phyloP scores from a whole-genome alignment of 2,113 vertebrate species.

The Isichthys henryi region DNA sequence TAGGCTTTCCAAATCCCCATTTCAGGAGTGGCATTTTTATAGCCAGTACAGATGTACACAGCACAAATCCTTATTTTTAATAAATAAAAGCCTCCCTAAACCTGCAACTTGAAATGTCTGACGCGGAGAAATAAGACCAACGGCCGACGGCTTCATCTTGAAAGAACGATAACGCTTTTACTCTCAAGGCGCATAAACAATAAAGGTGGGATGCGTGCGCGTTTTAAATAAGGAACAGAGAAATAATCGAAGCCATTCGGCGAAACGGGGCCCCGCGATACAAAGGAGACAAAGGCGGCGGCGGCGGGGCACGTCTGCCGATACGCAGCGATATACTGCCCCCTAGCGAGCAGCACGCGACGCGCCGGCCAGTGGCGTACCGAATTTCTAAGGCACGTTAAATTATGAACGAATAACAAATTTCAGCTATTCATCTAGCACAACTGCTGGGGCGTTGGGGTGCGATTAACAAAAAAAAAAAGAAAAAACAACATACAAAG shows the following conservation, averaged over 20 bases:
- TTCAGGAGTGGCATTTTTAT: conserved; percentile 22
- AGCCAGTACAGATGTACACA: not conserved
- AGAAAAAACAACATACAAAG: not conserved
- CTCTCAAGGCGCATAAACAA: conserved; percentile 23
- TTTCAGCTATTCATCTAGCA: not conserved
- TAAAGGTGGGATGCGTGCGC: not conserved
- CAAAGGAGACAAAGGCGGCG: conserved; percentile 26
- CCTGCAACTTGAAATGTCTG: conserved; percentile 19
- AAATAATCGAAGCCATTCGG: conserved; percentile 32
- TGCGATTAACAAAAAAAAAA: not conserved
- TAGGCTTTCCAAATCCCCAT: conserved; percentile 18
- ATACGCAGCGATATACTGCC: conserved; percentile 38
- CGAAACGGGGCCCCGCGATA: conserved; percentile 19
- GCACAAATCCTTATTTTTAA: conserved; percentile 23
- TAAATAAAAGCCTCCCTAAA: conserved; percentile 18
- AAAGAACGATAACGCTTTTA: conserved; percentile 11
- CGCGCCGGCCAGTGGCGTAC: not conserved
- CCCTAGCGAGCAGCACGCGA: conserved; percentile 28
- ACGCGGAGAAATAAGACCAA: conserved; percentile 19
- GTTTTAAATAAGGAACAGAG: conserved; percentile 33
- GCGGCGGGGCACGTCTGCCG: not conserved
- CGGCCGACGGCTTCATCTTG: conserved; percentile 1
- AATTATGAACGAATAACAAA: not conserved
- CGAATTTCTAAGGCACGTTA: not conserved
- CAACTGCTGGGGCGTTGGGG: not conserved